A percentile compares a stretch with the other conserved stretches of the same genome.
Evolutionary conservation across 2,797 vertebrate genomes (phyloP).

Genomic region (Melanotaenia nigrans): DNA sequence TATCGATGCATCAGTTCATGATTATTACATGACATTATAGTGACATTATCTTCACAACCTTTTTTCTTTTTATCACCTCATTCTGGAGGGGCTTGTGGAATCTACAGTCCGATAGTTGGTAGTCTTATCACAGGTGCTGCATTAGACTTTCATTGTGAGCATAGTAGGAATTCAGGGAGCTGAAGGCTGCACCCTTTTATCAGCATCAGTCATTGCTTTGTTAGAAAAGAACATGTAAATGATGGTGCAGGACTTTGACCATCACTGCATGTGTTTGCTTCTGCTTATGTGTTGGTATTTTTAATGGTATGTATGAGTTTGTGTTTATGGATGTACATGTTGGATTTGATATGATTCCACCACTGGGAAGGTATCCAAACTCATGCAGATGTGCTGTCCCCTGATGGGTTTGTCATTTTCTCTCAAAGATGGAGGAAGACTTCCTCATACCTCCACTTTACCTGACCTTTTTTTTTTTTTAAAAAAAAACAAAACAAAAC

Average conservation of each 20-base stretch:
- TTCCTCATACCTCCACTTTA: background rate
- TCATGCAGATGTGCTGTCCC: background rate
- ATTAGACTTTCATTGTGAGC: constrained; percentile 45
- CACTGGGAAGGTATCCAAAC: background rate
- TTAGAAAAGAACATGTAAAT: constrained; percentile 38
- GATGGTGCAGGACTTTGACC: constrained; percentile 51
- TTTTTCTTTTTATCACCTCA: constrained; percentile 30
- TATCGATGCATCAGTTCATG: background rate
- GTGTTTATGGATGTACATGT: background rate
- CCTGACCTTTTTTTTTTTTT: constrained; percentile 20
- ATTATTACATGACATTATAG: background rate
- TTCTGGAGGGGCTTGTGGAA: constrained; percentile 33
- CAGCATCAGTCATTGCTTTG: constrained; percentile 57
- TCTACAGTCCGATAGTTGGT: constrained; percentile 41
- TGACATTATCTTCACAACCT: constrained; percentile 36
- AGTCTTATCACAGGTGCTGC: constrained; percentile 55
- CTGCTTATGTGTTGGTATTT: constrained; percentile 17
- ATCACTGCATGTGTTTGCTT: constrained; percentile 37
- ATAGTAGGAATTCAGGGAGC: constrained; percentile 59
- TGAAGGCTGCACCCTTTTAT: constrained; percentile 65
- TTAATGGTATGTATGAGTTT: background rate
- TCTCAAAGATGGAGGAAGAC: constrained; percentile 22
- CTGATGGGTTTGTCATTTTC: background rate
- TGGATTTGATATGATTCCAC: constrained; percentile 13
- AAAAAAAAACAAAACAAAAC: background rate